Evolutionary conservation across 1,140 invertebrate genomes (phyloP).

Genomic region (Drosophila lacteicornis): DNA sequence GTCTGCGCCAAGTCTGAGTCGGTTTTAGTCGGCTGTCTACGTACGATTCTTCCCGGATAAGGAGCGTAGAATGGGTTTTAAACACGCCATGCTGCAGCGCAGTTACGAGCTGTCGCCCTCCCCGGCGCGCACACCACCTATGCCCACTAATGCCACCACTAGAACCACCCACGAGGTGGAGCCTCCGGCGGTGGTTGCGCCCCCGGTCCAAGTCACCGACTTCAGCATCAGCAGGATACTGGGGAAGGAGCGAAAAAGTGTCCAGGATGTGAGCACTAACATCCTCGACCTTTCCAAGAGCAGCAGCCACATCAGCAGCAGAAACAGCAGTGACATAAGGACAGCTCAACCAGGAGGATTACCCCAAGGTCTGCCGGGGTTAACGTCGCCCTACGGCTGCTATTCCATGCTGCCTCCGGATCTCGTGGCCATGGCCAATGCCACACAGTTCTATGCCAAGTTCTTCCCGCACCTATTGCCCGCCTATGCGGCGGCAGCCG

Average conservation of each 20-base stretch:
- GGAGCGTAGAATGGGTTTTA: conserved; percentile 73
- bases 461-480: conserved; percentile 77
- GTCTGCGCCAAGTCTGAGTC: conserved; percentile 13
- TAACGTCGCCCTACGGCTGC: conserved; percentile 23
- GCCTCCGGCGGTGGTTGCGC: conserved; percentile 9
- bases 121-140: conserved; percentile 47
- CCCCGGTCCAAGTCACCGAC: conserved; percentile 68
- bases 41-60: conserved; percentile 28
- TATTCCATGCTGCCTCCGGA: conserved; percentile 69
- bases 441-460: conserved; percentile 82
- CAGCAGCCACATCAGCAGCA: neutral
- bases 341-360: conserved; percentile 2
- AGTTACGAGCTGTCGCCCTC: conserved; percentile 68
- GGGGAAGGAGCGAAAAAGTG: conserved; percentile 53
- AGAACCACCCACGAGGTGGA: conserved; percentile 12
- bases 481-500: conserved; percentile 69
- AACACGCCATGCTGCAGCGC: conserved; percentile 80
- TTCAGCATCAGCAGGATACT: conserved; percentile 82
- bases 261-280: conserved; percentile 26
- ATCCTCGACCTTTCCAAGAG: conserved; percentile 80
- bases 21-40: conserved; percentile 36
- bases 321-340: neutral
- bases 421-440: conserved; percentile 74
- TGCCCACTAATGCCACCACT: conserved; percentile 12
- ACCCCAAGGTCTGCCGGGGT: neutral